Base-by-base conservation (phyloP, 1,140 invertebrate genomes). In the Pogonomyrmex barbatus region DNA sequence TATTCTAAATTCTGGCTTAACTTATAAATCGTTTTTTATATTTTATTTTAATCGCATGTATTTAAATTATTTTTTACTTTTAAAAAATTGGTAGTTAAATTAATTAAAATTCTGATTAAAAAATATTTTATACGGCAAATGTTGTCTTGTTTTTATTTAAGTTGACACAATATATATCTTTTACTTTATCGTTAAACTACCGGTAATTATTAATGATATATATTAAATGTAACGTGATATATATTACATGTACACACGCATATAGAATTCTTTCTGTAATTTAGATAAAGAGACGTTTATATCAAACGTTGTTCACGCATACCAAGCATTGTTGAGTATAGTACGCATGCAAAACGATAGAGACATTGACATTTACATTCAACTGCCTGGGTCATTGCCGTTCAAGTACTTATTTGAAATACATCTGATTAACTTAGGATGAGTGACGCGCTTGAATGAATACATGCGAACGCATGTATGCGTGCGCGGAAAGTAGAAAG, bases 401-500 rank as follows among this genome's bases (percentile, higher is more conserved):
- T 89, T 63, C 54, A 83, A 45, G 33, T 65, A 58, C 12, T 36
- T 58, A 77, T 89, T 24, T 88, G 30, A 56, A 87, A 88, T 90
- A 85, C 81, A 77, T 47, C 52, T 58, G 70, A 82, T 87, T 62
- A 78, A 50, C 30, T 50, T 70, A 78, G 76, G 50, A 58, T 65
- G 42, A 56, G 56, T 58, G 67, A n/a, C 56, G 68, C 82, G 63
- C 68, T 88, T 88, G 71, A 88, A 85, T 88, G 86, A 77, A 87
- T 67, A 88, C n/a, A 50, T 52, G 75, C 52, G 47, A 24, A 14
- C 58, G 58, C 56, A 68, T 10, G 71, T 24, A 24, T 42, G 33
- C 63, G 62, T 86, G 71, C 60, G 42, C 86, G 50, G 86, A 90
- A 88, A 90, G 86, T 90, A 90, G 89, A 90, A 90, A 90, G 88